phyloP scores from a whole-genome alignment of 1,140 invertebrate species.

The Caenorhabditis latens region DNA sequence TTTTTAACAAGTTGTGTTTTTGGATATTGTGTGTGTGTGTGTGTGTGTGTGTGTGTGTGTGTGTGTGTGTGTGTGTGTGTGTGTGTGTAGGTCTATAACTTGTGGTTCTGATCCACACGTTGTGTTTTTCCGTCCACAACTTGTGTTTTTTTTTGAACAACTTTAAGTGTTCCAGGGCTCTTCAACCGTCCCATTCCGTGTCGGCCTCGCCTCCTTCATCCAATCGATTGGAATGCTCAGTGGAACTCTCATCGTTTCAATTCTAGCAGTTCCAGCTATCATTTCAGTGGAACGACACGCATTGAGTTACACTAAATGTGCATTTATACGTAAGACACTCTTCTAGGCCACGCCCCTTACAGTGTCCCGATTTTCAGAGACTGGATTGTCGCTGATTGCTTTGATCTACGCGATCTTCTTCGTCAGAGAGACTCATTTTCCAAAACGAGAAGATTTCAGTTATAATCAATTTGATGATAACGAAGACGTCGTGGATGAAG shows the following conservation, averaged over 20 bases:
- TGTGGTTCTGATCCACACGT: no score
- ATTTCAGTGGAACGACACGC: conserved; percentile 54
- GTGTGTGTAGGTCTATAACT: no score
- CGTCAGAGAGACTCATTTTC: conserved; percentile 65
- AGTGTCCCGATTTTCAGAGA: conserved; percentile 59
- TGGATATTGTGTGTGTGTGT: no score
- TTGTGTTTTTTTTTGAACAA: no score
- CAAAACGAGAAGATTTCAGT: conserved; percentile 34
- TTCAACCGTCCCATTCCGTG: conserved; percentile 56
- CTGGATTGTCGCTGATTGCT: conserved; percentile 26
- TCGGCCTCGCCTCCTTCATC: conserved; percentile 60
- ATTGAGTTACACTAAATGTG: conserved; percentile 48
- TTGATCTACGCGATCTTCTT: conserved; percentile 64
- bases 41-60: no score
- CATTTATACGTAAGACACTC: conserved; percentile 45
- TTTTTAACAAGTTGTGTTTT: no score
- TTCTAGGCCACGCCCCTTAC: neutral
- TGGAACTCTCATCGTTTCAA: conserved; percentile 44
- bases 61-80: no score
- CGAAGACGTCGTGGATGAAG: conserved; percentile 12
- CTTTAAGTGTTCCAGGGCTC: conserved; percentile 43
- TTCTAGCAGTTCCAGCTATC: conserved; percentile 62
- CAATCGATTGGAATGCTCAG: conserved; percentile 55
- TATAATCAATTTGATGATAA: conserved; percentile 54
- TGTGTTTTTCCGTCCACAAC: no score